Evolutionary conservation across 2,797 vertebrate species (phyloP), one percentile per base, ranked within the genome.

Genomic region (Sebastes taczanowskii): DNA sequence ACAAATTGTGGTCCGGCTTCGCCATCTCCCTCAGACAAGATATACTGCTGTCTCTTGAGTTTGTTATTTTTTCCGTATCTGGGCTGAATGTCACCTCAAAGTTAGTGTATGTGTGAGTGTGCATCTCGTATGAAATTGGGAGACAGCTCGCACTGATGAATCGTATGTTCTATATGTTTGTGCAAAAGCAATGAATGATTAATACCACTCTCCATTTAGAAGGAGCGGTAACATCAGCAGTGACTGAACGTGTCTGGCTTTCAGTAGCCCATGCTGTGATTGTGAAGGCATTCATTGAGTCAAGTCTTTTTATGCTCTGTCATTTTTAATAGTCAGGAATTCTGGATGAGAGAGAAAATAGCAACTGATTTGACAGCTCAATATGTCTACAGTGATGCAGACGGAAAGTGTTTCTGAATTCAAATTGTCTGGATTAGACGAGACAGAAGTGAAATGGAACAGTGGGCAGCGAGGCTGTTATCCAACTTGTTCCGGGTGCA

Each of bases 301-400:
- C 63, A n/a, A 74, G 60, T 76, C 67, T 65, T 85, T 88, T 84
- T 83, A 78, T 77, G 71, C 81, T 8, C 18, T 77, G 77, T 79
- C 77, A 90, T 88, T 88, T 89, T 88, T 89, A 87, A 86, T 90
- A 82, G 82, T 85, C 76, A 77, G 53, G 46, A 74, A 72, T 80
- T 55, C 76, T 72, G 71, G 72, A 88, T 77, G 58, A 86, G 72
- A 85, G 63, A 83, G 76, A 84, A 91, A 85, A 90, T 66, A 83
- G 79, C 67, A 66, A 61, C 74, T 78, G 81, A 85, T 90, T 83
- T 84, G 89, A 89, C 88, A 84, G 86, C 86, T 92, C 83, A 88
- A 74, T 88, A 83, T 88, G 16, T 83, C 69, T 23, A 76, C 73
- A 55, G 77, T 1, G 53, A 86, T 64, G 55, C 60, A 77, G 72